Base-by-base conservation (phyloP, 2,113 vertebrate species). In the Aphyosemion australe region DNA sequence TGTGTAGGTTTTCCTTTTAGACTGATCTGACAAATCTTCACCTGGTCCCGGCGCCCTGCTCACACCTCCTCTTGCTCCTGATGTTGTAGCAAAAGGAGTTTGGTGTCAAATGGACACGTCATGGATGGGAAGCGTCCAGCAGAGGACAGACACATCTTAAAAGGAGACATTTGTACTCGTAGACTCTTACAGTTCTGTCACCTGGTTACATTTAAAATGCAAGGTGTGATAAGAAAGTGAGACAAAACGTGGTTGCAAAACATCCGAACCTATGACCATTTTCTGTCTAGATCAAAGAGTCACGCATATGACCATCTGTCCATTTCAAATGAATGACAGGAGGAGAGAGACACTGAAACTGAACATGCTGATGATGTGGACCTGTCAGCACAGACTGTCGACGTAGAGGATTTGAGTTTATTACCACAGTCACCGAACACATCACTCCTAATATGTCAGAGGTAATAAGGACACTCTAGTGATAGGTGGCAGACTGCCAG, bases 1-100 rank as follows among this genome's bases (percentile, higher is more conserved):
- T 73, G 88, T 61, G 77, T 68, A 68, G 74, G 66, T 83, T 90
- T 86, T 88, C 57, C 72, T 82, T 83, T 72, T 74, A 65, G 65
- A 68, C 80, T 81, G 32, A 69, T 85, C 79, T 91, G 90, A 93
- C 92, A 92, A 92, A 92, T 92, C 85, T 92, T 84, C 85, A 86
- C 87, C 76, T 76, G 80, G 83, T 89, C 85, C 79, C 67, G 49
- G 42, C 34, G 82, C 79, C 84, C 79, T 34, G 69, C 78, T 83
- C 74, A 32, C 63, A 61, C 64, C 73, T 68, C 18, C 65, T 64
- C 62, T 74, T 21, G 70, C 76, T 52, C 79, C 65, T 74, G 49
- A 81, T 61, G 72, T 77, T 68, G 63, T 12, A 2, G 50, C 57
- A 54, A 78, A 79, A 75, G 73, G 61, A 55, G 58, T 61, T 54